Conservation (phyloP, 2,113 vertebrate species). For the Thomomys bottae region DNA sequence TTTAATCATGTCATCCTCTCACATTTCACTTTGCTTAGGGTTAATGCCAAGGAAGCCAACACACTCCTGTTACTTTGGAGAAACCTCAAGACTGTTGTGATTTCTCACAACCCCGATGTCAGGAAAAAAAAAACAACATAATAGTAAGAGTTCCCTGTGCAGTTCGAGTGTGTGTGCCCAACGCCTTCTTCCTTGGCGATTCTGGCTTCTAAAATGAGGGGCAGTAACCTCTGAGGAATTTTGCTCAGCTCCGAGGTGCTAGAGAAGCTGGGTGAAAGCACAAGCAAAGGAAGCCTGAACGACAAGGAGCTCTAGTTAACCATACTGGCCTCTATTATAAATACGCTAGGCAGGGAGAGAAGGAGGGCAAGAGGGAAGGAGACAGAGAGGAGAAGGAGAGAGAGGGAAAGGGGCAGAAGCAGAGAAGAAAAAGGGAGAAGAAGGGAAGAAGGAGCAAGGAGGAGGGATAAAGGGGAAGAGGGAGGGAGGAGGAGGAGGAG, state of each 20-base stretch:
- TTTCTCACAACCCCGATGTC: neutral
- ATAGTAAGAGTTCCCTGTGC: too few species aligned
- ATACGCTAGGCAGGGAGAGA: too few species aligned
- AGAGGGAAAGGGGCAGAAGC: too few species aligned
- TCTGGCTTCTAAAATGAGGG: constrained; percentile 32
- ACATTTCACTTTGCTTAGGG: constrained; percentile 12
- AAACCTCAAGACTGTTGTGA: neutral
- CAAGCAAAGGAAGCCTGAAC: neutral
- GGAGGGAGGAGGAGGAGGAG: too few species aligned
- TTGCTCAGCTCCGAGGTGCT: neutral
- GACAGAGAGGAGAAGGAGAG: too few species aligned
- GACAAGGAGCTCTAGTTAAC: neutral
- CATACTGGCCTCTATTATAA: too few species aligned
- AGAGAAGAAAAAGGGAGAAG: too few species aligned
- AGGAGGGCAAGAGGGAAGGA: too few species aligned
- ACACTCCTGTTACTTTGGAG: neutral
- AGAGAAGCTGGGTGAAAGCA: neutral
- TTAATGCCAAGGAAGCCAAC: neutral
- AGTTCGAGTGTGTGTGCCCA: neutral
- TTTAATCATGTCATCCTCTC: neutral
- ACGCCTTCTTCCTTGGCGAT: neutral
- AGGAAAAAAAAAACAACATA: neutral
- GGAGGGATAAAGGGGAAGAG: too few species aligned
- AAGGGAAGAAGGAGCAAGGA: too few species aligned
- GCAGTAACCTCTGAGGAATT: neutral